Conservation (phyloP, 1,140 invertebrate species). For the Drosophila kanapiae region DNA sequence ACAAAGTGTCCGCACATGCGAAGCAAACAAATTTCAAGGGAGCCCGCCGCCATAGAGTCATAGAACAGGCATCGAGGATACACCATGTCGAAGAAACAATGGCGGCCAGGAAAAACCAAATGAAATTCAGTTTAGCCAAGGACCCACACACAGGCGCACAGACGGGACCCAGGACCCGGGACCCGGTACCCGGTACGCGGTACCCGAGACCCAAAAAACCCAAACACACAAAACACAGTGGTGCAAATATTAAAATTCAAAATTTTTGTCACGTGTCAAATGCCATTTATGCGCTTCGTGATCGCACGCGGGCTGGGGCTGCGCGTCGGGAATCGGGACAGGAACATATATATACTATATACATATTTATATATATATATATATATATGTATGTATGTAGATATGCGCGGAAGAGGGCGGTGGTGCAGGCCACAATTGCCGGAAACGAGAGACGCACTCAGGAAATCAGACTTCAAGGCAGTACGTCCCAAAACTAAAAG, state of each 20-base stretch:
- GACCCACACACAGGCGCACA: not conserved
- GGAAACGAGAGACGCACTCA: not conserved
- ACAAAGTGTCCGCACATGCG: slow-evolving; percentile 65
- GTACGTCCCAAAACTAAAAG: not conserved
- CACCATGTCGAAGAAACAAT: slow-evolving; percentile 56
- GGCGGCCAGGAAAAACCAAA: slow-evolving; percentile 55
- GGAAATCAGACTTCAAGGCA: not conserved
- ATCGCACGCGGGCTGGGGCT: slow-evolving; percentile 56
- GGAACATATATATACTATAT: not conserved
- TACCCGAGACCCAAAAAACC: not conserved
- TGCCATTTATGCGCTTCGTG: slow-evolving; percentile 81
- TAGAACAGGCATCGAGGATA: slow-evolving; percentile 23
- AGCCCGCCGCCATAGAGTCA: slow-evolving; percentile 1
- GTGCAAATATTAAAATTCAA: slow-evolving; percentile 78
- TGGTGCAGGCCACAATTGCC: not conserved
- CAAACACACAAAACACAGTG: slow-evolving; percentile 29
- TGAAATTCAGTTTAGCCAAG: slow-evolving; percentile 71
- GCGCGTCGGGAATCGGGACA: not conserved
- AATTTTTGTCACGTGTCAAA: slow-evolving; percentile 81
- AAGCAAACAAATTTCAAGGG: slow-evolving; percentile 60
- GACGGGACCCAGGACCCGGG: slow-evolving; percentile 2
- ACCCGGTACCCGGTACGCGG: too few relatives aligned
- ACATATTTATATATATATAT: not conserved
- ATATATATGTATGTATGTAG: not conserved
- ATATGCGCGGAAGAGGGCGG: not conserved